Conservation (phyloP, 2,113 vertebrate genomes). For the Corvus hawaiiensis region DNA sequence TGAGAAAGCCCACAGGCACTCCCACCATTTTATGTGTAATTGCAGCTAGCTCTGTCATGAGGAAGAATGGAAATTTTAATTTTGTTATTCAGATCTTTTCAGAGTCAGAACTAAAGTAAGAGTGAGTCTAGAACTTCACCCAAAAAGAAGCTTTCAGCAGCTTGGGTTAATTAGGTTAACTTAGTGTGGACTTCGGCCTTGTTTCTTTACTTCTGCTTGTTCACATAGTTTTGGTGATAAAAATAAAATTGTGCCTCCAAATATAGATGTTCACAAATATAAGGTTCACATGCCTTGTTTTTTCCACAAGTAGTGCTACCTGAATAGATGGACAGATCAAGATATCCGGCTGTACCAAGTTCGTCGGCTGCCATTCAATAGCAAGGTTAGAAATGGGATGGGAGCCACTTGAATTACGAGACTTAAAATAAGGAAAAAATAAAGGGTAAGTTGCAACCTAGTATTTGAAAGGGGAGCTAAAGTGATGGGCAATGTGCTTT, state of each 20-base stretch:
- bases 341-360: neutral
- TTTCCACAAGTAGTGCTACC: neutral
- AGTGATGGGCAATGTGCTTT: neutral
- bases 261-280: neutral
- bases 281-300: neutral
- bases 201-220: neutral
- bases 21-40: neutral
- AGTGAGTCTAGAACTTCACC: neutral
- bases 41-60: neutral
- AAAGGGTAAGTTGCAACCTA: neutral
- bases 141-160: neutral
- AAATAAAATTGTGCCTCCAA: neutral
- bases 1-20: neutral
- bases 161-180: neutral
- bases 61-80: neutral
- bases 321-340: neutral
- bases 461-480: neutral
- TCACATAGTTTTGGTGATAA: neutral
- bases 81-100: neutral
- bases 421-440: neutral
- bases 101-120: neutral
- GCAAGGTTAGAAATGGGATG: neutral
- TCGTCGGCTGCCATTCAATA: neutral
- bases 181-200: neutral
- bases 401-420: neutral